Evolutionary conservation across 2,888 invertebrate species (phyloP), one percentile per base, ranked within the genome.

Genomic region (Drosophila picticornis): DNA sequence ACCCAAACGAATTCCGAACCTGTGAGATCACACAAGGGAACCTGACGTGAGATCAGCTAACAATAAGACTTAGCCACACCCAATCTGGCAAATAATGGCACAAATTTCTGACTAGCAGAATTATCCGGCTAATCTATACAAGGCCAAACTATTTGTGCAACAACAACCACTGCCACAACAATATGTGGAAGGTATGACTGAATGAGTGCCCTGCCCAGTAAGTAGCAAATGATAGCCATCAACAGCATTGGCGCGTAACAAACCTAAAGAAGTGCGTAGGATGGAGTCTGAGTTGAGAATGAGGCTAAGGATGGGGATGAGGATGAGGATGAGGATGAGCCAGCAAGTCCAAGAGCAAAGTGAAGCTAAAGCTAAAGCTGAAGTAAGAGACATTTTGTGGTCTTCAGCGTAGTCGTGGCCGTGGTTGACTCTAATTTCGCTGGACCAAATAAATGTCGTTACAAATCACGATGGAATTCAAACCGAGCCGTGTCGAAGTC

Each of bases 401-500:
- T 58, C 61, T 55, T 36, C 48, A 57, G 13, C 58, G 56, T 32
- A 67, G 56, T 67, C 77, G 63, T 72, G 69, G 74, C 53, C 40
- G 75, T 67, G 48, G 36, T 56, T 82, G 79, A 80, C 78, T 88
- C 90, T 90, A 84, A 90, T 89, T 90, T 90, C 79, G 83, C 77
- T 77, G 85, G 77, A 77, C 87, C 83, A 90, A 90, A 89, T 91
- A 91, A 91, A 91, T 89, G 92, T 91, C 91, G 84, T 92, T 91
- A 91, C 92, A 91, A 91, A 91, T 92, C 92, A 91, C 91, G 88
- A 88, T 83, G 92, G 91, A 90, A 91, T 91, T 90, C 84, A 77
- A 82, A 72, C 75, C 55, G 68, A 75, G 73, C 76, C 88, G 64
- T 60, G 75, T 72, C 68, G 76, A 51, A 67, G 64, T 52, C 55